Base-by-base conservation (phyloP, 2,113 vertebrate species). In the Macrotis lagotis region DNA sequence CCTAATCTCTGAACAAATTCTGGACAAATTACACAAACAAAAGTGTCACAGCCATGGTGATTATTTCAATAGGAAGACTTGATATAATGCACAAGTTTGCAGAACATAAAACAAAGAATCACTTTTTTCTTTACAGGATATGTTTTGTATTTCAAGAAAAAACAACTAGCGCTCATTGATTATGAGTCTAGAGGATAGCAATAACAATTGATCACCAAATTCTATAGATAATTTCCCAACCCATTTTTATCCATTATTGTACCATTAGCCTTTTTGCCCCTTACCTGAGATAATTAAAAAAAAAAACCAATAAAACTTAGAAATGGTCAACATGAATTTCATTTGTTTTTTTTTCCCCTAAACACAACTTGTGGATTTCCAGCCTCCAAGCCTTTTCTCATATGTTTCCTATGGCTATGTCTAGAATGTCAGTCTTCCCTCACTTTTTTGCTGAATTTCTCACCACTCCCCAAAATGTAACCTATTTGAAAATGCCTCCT, bases 1-100 rank as follows among this genome's bases (percentile, higher is more conserved):
- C 97, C 94, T 94, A 96, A 98, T 97, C 97, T 96, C 55, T 59
- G 31, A 59, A 59, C 26, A 59, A 31, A 59, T 97, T 95, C 0
- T 96, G 95, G 96, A 98, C 97, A 97, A 98, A 98, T 96, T 97
- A 96, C 92, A 97, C 91, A 96, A 94, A 95, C 95, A 98, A 97
- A 66, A 53, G 92, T 95, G 96, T 97, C 97, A 97, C 90, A 94
- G 91, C 95, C 95, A 94, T 96, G 0, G 25, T 97, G 96, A 97
- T 97, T 98, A 97, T 97, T 98, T 98, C 95, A 98, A 95, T 89
- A 66, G 97, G 10, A 59, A 11, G 31, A 3, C 55, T 31, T 59
- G 26, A 59, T 31, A 31, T 8, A 55, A 28, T 55, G 8, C 26
- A 55, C 26, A 59, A 28, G 26, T 59, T 59, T 31, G 9, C 11